Conservation (phyloP, 2,113 vertebrate species). For the Catharus fuscescens region DNA sequence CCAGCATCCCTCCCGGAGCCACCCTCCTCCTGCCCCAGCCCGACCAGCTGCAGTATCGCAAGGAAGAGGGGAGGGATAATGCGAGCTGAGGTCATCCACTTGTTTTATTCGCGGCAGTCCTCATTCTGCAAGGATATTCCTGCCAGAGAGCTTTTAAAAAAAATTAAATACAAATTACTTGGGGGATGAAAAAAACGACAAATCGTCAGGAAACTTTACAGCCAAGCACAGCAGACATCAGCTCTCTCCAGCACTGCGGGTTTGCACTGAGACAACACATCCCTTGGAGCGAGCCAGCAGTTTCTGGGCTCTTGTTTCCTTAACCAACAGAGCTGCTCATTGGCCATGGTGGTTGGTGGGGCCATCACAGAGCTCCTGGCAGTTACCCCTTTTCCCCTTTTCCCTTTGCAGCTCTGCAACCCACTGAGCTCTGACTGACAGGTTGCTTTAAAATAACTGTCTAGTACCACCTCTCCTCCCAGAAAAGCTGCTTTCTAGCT, state of each 20-base stretch:
- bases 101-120: background rate
- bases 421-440: background rate
- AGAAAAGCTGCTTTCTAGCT: background rate
- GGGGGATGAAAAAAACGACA: background rate
- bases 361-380: background rate
- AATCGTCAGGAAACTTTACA: constrained; percentile 25
- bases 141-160: background rate
- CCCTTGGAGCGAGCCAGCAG: background rate
- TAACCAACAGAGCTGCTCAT: background rate
- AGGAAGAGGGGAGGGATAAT: background rate
- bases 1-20: background rate
- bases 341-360: background rate
- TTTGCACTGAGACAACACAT: background rate
- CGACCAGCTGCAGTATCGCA: background rate
- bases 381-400: background rate
- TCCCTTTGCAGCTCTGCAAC: background rate
- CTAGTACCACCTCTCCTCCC: fast-evolving
- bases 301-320: background rate
- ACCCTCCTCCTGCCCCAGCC: background rate
- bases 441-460: background rate
- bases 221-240: background rate
- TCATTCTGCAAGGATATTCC: background rate
- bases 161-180: background rate
- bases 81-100: background rate
- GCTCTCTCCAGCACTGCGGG: background rate